Evolutionary conservation across 2,113 vertebrate species (phyloP), one percentile per base, ranked within the genome.

Genomic region (Scomber japonicus): DNA sequence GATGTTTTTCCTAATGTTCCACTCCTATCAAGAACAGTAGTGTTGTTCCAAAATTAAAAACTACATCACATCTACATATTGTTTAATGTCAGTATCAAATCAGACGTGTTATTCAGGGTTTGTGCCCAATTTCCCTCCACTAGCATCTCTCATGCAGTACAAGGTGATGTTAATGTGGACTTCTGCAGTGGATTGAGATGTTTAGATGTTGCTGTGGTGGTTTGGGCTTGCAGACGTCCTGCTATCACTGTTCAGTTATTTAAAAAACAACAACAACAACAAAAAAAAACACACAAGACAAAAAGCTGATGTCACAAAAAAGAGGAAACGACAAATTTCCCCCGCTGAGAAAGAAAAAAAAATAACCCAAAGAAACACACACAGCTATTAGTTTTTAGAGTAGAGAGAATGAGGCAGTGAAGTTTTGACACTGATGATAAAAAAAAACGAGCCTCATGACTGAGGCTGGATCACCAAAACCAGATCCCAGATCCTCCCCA

Each of bases 41-140:
- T 68, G 63, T 55, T 54, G 11, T 44, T 56, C 81, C 54, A 7
- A 1, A 44, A 54, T 61, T 5, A 24, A 35, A 13, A 75, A 70
- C 77, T 83, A 65, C 77, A 17, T 40, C 40, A 73, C 75, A 74
- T 54, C 80, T 64, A 83, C 59, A 77, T 71, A 64, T 56, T 65
- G 63, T 19, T 62, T 40, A 56, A 2, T 63, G 60, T 66, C 66
- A 63, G 66, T 63, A 71, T 78, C 60, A 65, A 48, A 65, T 82
- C 59, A 65, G 66, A 73, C 7, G 44, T 64, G 62, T 49, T 17
- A 5, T 30, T 46, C 75, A 75, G 31, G 71, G 63, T 49, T 40
- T 62, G 44, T 40, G 35, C 7, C 54, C 50, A 40, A 3, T 62
- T 15, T 24, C 55, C 54, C 56, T 30, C 50, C 51, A 59, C 10